These are phyloP conservation scores for Zenarchopterus dispar DNA, from an alignment of 2,797 vertebrate genomes.

Conservation along the genomic window DNA sequence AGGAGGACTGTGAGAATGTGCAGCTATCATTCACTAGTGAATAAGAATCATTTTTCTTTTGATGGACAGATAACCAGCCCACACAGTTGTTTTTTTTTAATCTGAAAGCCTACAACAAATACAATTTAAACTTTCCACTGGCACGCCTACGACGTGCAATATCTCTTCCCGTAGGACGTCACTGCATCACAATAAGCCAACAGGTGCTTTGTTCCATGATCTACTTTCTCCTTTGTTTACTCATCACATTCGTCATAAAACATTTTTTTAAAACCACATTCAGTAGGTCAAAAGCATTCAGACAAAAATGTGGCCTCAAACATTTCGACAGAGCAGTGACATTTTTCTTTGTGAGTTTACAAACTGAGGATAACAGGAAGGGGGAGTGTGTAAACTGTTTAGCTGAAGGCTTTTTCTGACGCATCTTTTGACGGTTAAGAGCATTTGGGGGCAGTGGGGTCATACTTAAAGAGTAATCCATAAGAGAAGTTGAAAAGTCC, in stretches of 20 bases:
- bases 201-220: neutral
- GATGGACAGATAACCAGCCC: constrained; percentile 33
- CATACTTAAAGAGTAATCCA: constrained; percentile 85
- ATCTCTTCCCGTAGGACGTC: neutral
- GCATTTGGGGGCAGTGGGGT: neutral
- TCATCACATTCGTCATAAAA: neutral
- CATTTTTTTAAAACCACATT: constrained; percentile 1
- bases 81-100: neutral
- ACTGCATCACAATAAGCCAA: neutral
- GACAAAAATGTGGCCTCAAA: constrained; percentile 22
- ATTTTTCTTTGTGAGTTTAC: constrained; percentile 63
- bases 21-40: neutral
- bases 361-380: constrained; percentile 48
- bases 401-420: constrained; percentile 20
- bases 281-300: neutral
- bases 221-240: neutral
- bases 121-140: constrained; percentile 27
- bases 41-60: neutral
- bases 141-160: neutral
- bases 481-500: constrained; percentile 86
- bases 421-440: constrained; percentile 14
- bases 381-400: constrained; percentile 76
- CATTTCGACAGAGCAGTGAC: constrained; percentile 3
- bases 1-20: constrained; percentile 9
- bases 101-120: constrained; percentile 2